These are phyloP conservation scores for Anthopleura xanthogrammica DNA, from an alignment of 92 coral and sea anemone species.

Conservation along the genomic window DNA sequence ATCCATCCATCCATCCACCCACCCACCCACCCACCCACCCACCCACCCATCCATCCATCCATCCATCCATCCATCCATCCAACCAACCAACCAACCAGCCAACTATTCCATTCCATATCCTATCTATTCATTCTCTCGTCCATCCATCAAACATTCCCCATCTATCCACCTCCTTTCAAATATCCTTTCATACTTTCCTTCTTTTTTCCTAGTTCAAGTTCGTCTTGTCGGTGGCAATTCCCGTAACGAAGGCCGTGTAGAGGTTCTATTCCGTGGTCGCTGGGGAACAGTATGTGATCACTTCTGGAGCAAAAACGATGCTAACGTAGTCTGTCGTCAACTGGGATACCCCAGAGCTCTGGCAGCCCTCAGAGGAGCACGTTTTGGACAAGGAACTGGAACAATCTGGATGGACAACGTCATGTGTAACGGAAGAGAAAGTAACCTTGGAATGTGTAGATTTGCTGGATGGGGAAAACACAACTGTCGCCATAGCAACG, in stretches of 20 bases:
- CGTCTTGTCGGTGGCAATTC: slow-evolving; percentile 14
- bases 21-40: too few relatives aligned
- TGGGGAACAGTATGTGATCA: slow-evolving; percentile 56
- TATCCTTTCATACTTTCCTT: too few relatives aligned
- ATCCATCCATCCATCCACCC: too few relatives aligned
- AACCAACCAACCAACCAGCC: too few relatives aligned
- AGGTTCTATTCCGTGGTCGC: slow-evolving; percentile 24
- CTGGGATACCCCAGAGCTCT: slow-evolving; percentile 41
- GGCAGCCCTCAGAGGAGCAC: slow-evolving; percentile 15
- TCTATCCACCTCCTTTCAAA: too few relatives aligned
- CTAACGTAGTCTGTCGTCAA: slow-evolving; percentile 51
- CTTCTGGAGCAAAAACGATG: slow-evolving; percentile 33
- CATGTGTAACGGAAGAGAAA: slow-evolving; percentile 37
- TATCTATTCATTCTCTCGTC: too few relatives aligned
- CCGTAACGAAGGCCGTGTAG: slow-evolving; percentile 39
- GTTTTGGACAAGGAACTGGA: slow-evolving; percentile 25
- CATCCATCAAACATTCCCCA: too few relatives aligned
- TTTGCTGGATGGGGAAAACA: slow-evolving; percentile 30
- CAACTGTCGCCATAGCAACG: slow-evolving; percentile 30
- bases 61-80: too few relatives aligned
- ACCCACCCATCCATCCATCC: too few relatives aligned
- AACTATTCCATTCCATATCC: too few relatives aligned
- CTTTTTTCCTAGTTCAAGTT: slow-evolving; percentile 11
- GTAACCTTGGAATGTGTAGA: slow-evolving; percentile 22
- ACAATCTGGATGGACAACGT: slow-evolving; percentile 38